These are phyloP conservation scores for Nematopogon swammerdamellus DNA, from an alignment of 2,888 invertebrate species.

Conservation along the genomic window DNA sequence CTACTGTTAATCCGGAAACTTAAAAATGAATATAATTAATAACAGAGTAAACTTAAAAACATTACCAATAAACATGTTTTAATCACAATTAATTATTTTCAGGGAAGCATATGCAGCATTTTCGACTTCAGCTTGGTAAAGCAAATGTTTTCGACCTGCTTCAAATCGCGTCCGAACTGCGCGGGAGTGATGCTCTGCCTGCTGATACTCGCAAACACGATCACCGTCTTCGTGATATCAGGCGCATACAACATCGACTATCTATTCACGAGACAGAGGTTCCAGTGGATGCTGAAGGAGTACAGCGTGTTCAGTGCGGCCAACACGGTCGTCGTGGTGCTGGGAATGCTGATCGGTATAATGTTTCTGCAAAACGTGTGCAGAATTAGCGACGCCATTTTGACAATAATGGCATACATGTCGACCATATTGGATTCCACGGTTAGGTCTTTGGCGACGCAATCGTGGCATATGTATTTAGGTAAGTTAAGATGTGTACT, in stretches of 20 bases:
- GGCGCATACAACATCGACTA: slow-evolving; percentile 9
- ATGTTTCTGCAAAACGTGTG: slow-evolving; percentile 9
- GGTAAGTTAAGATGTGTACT: slow-evolving; percentile 10
- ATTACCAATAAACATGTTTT: no score
- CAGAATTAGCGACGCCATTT: slow-evolving; percentile 9
- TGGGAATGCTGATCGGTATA: slow-evolving; percentile 11
- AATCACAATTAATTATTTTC: no score
- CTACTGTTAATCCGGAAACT: no score
- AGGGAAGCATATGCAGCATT: slow-evolving; percentile 8
- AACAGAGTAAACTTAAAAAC: no score
- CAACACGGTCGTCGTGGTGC: slow-evolving; percentile 8
- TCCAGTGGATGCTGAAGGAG: slow-evolving; percentile 11
- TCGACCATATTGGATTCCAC: slow-evolving; percentile 8
- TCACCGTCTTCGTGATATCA: slow-evolving; percentile 6
- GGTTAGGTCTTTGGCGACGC: slow-evolving; percentile 6
- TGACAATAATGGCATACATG: slow-evolving; percentile 8
- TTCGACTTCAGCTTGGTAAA: slow-evolving; percentile 4
- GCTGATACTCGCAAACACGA: slow-evolving; percentile 4
- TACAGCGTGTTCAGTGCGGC: slow-evolving; percentile 10
- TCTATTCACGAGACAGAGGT: slow-evolving; percentile 10
- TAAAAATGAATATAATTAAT: no score
- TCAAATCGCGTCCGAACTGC: slow-evolving; percentile 4
- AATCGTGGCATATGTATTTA: slow-evolving; percentile 12
- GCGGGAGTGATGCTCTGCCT: slow-evolving; percentile 5
- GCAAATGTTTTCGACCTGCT: slow-evolving; percentile 8